Evolutionary conservation across 2,888 invertebrate genomes (phyloP).

Genomic region (Opisthograptis luteolata): DNA sequence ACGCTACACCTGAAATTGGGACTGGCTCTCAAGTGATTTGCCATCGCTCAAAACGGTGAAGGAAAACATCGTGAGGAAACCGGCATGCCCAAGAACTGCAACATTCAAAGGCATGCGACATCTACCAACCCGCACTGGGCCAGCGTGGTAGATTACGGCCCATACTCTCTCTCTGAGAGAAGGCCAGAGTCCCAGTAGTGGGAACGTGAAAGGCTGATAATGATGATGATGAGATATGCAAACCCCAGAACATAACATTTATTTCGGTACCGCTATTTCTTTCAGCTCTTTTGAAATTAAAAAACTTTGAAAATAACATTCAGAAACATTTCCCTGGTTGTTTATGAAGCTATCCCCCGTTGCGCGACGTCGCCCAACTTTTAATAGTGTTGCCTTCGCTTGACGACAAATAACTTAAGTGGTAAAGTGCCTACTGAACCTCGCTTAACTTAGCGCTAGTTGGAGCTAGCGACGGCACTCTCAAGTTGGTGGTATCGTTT

Average conservation of each 20-base stretch:
- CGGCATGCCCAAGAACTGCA: too few species aligned
- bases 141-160: too few species aligned
- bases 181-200: too few species aligned
- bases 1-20: too few species aligned
- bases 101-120: too few species aligned
- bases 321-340: slow-evolving; percentile 5
- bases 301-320: slow-evolving; percentile 7
- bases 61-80: too few species aligned
- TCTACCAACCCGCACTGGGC: too few species aligned
- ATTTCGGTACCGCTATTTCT: background rate
- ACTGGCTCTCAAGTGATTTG: too few species aligned
- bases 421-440: slow-evolving; percentile 23
- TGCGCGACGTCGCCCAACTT: slow-evolving; percentile 22
- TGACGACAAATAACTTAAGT: slow-evolving; percentile 31
- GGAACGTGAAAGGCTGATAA: too few species aligned
- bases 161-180: too few species aligned
- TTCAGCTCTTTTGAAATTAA: background rate
- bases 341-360: slow-evolving; percentile 15
- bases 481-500: background rate
- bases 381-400: slow-evolving; percentile 30
- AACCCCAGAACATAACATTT: background rate
- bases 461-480: background rate
- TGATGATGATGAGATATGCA: too few species aligned
- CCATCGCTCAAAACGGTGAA: too few species aligned
- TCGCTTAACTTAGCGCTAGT: slow-evolving; percentile 1